Evolutionary conservation across 2,797 vertebrate genomes (phyloP).

Genomic region (Poeciliopsis presidionis): DNA sequence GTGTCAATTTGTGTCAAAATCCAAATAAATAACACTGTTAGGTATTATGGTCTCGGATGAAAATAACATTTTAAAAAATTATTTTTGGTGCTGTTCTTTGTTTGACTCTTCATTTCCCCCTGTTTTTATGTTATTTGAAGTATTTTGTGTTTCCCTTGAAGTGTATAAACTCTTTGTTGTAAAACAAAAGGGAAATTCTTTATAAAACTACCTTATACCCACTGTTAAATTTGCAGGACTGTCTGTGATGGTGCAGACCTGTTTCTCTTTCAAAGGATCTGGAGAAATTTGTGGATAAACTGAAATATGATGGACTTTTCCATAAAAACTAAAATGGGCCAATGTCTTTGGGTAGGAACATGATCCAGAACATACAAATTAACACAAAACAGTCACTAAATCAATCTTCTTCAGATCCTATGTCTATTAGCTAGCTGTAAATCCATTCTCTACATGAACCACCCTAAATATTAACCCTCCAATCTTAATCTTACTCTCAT

Average conservation of each 20-base stretch:
- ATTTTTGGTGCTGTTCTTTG: background rate
- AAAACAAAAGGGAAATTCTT: background rate
- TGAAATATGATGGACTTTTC: background rate
- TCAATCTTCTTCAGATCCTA: background rate
- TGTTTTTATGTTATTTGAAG: background rate
- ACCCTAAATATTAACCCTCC: conserved; percentile 38
- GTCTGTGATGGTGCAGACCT: background rate
- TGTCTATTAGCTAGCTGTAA: conserved; percentile 10
- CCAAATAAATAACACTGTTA: too few relatives aligned
- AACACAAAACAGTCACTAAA: background rate
- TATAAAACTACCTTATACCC: background rate
- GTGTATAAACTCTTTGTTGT: background rate
- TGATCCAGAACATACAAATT: background rate
- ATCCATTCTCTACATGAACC: conserved; percentile 37
- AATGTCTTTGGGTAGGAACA: background rate
- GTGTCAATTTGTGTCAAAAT: too few relatives aligned
- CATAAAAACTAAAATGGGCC: background rate
- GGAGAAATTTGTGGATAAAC: background rate
- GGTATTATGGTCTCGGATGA: background rate
- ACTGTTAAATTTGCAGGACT: background rate
- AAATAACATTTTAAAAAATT: background rate
- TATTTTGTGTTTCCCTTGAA: background rate
- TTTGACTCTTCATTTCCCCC: background rate
- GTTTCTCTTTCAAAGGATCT: background rate
- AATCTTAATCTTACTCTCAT: conserved; percentile 1